A percentile compares a stretch with the other conserved stretches of the same genome.
phyloP scores from a whole-genome alignment of 2,113 vertebrate genomes.

The Scatophagus argus region DNA sequence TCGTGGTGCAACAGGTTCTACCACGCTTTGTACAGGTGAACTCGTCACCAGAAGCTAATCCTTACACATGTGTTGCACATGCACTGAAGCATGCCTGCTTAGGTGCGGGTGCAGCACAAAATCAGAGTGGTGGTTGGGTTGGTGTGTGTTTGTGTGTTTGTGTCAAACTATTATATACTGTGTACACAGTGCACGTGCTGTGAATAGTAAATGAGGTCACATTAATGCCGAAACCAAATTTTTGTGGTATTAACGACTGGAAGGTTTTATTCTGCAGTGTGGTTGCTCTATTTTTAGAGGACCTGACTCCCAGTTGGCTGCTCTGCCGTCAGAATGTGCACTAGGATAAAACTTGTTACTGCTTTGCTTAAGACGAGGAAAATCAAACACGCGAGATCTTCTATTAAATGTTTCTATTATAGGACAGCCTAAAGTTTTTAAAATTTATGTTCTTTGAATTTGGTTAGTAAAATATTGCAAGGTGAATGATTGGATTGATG shows the following conservation, averaged over 20 bases:
- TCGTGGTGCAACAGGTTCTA: constrained; percentile 59
- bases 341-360: constrained; percentile 16
- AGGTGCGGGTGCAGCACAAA: constrained; percentile 30
- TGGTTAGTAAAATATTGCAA: neutral
- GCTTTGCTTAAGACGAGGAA: neutral
- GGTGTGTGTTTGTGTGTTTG: constrained; percentile 7
- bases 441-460: constrained; percentile 8
- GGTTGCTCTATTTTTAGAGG: constrained; percentile 39
- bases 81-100: constrained; percentile 36
- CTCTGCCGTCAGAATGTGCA: constrained; percentile 27
- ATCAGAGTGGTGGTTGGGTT: neutral
- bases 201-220: constrained; percentile 24
- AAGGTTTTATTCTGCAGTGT: constrained; percentile 29
- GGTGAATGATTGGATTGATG: neutral
- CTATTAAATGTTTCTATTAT: neutral
- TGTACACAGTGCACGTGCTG: neutral
- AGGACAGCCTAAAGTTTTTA: neutral
- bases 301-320: neutral
- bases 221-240: constrained; percentile 30
- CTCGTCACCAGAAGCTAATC: constrained; percentile 32
- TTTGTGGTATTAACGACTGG: constrained; percentile 9
- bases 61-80: constrained; percentile 48
- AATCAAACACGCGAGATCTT: neutral
- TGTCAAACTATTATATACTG: constrained; percentile 5
- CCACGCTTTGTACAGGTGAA: constrained; percentile 12